Conservation (phyloP, 1,140 invertebrate species). For the Pseudoatta argentina region DNA sequence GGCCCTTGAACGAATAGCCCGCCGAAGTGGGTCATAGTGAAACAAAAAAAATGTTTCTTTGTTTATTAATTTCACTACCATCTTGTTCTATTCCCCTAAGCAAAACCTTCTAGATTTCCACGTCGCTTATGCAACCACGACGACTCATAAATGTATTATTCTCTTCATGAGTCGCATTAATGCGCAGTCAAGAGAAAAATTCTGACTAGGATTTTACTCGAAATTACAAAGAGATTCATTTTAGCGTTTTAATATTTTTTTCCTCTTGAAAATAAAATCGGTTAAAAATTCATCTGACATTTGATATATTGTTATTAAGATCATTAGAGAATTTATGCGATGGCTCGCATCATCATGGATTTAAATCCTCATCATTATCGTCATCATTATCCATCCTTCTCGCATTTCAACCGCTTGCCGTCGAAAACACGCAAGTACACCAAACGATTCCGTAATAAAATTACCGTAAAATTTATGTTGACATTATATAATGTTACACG, state of each 20-base stretch:
- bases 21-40: slow-evolving; percentile 3
- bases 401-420: background rate
- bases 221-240: background rate
- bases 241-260: background rate
- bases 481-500: background rate
- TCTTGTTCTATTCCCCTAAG: background rate
- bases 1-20: slow-evolving; percentile 1
- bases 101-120: background rate
- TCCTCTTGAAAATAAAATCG: background rate
- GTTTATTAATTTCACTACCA: background rate
- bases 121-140: background rate
- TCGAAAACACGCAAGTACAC: background rate
- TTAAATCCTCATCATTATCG: slow-evolving; percentile 13
- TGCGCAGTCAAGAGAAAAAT: background rate
- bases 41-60: slow-evolving; percentile 7
- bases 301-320: slow-evolving; percentile 20
- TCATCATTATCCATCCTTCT: slow-evolving; percentile 23
- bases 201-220: background rate
- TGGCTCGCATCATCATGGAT: background rate
- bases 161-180: slow-evolving; percentile 10
- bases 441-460: background rate
- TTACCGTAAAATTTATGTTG: slow-evolving; percentile 15
- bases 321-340: background rate
- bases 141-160: slow-evolving; percentile 44
- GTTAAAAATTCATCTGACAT: background rate